Base-by-base conservation (phyloP, 2,797 vertebrate species). In the Xyrichtys novacula region DNA sequence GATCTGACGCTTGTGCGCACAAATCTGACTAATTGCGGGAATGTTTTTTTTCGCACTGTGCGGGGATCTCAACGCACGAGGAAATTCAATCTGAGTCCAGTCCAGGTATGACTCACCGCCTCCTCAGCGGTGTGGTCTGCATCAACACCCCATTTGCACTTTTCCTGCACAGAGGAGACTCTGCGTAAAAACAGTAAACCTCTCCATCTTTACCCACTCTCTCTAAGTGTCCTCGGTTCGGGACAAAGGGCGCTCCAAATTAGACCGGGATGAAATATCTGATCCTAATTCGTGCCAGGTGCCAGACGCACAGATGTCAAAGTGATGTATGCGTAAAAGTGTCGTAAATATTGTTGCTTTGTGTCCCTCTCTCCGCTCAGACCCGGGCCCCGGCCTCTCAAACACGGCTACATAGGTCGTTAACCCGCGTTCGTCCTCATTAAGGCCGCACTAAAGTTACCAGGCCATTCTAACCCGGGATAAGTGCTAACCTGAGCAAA, bases 371-470 rank as follows among this genome's bases (percentile, higher is more conserved):
- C 75, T 85, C 54, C 64, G 62, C 71, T 77, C 76, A 76, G 83
- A 66, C 81, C 76, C 71, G 9, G 73, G 62, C 65, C 65, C 66
- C 55, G 89, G 76, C 85, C 89, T 83, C 80, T 90, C 85, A 88
- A 90, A 90, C 89, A 87, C 67, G 83, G 83, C 76, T 86, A 91
- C 89, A 87, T 57, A 78, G 34, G 86, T 90, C 90, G 89, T 94
- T 92, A 93, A 94, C 88, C 90, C 60, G 84, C 85, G 81, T 78
- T 91, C 87, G 88, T 93, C 91, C 91, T 93, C 93, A 93, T 94
- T 93, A 93, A 87, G 88, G 85, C 78, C 82, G 81, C 86, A 84
- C 85, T 91, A 86, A 91, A 92, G 90, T 91, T 83, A 88, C 89
- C 86, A 53, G 76, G 84, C 84, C 86, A 73, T 81, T 83, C 79